Conservation (phyloP, 2,113 vertebrate species). For the Eleginops maclovinus region DNA sequence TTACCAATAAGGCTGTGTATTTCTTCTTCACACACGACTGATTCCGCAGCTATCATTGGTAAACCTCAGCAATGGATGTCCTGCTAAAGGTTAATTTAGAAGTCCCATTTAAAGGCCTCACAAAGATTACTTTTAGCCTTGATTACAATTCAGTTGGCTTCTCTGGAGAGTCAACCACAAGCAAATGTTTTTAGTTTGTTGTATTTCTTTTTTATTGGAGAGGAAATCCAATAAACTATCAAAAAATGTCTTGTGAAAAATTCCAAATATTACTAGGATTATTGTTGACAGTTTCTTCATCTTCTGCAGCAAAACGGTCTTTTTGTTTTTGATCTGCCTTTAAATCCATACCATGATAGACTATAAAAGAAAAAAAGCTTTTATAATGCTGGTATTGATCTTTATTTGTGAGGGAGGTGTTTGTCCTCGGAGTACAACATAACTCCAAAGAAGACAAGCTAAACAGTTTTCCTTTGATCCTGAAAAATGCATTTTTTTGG, state of each 20-base stretch:
- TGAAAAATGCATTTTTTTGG: not conserved
- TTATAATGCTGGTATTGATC: slow-evolving; percentile 55
- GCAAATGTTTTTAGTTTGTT: not conserved
- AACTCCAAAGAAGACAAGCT: slow-evolving; percentile 11
- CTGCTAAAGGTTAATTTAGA: slow-evolving; percentile 7
- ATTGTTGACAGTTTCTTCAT: slow-evolving; percentile 34
- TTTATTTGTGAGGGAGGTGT: slow-evolving; percentile 8
- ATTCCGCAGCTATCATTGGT: not conserved
- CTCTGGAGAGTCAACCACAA: not conserved
- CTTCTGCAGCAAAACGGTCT: not conserved
- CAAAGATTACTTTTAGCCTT: not conserved
- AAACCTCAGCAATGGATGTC: not conserved
- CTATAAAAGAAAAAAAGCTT: slow-evolving; percentile 52
- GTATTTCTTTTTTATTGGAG: not conserved
- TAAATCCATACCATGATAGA: slow-evolving; percentile 36
- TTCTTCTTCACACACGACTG: not conserved
- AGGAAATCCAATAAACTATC: slow-evolving; percentile 1
- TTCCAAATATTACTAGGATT: slow-evolving; percentile 48
- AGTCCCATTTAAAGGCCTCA: not conserved
- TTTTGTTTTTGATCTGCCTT: slow-evolving; percentile 13
- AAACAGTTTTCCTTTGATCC: slow-evolving; percentile 5
- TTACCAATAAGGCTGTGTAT: slow-evolving; percentile 16
- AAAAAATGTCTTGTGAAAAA: not conserved
- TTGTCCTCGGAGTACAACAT: slow-evolving; percentile 24
- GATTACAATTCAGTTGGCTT: slow-evolving; percentile 7